Base-by-base conservation (phyloP, 1,140 invertebrate species). In the Drosophila nigromelanica region DNA sequence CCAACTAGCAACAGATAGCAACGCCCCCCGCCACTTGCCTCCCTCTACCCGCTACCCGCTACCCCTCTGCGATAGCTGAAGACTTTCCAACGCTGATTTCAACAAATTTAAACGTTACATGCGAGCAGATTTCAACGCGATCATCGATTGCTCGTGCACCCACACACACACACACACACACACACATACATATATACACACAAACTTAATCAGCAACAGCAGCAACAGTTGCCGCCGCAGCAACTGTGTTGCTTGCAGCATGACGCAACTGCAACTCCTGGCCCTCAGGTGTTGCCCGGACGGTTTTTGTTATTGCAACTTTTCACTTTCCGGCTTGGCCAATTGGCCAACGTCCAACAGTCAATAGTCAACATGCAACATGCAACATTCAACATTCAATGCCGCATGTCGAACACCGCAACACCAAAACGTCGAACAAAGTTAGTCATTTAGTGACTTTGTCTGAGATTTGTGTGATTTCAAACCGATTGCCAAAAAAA, bases 41-140 rank as follows among this genome's bases (percentile, higher is more conserved):
- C 21, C 21, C 21, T 4, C 40, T 5, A 12, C 10, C 11, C 18
- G 5, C 43, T 35, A 7, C 30, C 35, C 14, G 10, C 15, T 45
- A n/a, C 70, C 48, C 47, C 18, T 24, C 56, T 18, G 24, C 60
- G 48, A 24, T n/a, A 15, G 52, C 54, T 59, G 62, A 66, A 58
- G 58, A 64, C 71, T 77, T 74, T 74, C 66, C 71, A 74, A 58
- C 61, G 61, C 55, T 68, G 54, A 54, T 70, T 70, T 63, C 59
- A 72, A 89, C 83, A 87, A 87, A 87, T 87, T 87, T 87, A 89
- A 87, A 89, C 82, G 82, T 87, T 87, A 87, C 82, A 87, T 87
- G 82, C 82, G 82, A 87, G 79, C 76, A 86, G 82, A 87, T 89
- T 83, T 89, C 79, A 89, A 87, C 83, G 79, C 82, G 76, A 87